Evolutionary conservation across 2,113 vertebrate species (phyloP).

Genomic region (Drymodes brunneopygia): DNA sequence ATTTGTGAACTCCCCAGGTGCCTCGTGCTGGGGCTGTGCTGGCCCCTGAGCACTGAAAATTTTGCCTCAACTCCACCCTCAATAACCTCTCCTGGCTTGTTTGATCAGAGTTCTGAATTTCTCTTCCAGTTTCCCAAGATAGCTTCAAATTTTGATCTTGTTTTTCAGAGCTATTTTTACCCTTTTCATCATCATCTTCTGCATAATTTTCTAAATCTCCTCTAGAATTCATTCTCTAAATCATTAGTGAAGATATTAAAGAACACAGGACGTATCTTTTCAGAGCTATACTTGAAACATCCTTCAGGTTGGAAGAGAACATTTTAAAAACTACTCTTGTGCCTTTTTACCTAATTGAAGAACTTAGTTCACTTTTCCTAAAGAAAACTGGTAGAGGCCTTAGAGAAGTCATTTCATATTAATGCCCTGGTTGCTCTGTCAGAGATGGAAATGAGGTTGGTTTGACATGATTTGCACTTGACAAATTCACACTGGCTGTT

Average conservation of each 20-base stretch:
- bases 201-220: not conserved
- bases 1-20: not conserved
- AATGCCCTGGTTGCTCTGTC: not conserved
- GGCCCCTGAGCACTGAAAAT: too few relatives aligned
- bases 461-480: not conserved
- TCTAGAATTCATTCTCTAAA: not conserved
- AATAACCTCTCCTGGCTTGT: not conserved
- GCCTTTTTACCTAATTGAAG: not conserved
- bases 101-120: not conserved
- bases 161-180: constrained; percentile 1
- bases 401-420: not conserved
- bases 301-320: not conserved
- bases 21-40: not conserved
- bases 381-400: not conserved
- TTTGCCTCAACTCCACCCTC: not conserved
- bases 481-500: not conserved
- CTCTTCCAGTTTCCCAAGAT: not conserved
- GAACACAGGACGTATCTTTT: not conserved
- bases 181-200: not conserved
- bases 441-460: not conserved
- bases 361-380: not conserved
- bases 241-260: not conserved
- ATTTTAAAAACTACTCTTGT: not conserved
- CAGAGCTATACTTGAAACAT: not conserved
- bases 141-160: not conserved